phyloP scores from a whole-genome alignment of 2,113 vertebrate species.

The Urocolius indicus region DNA sequence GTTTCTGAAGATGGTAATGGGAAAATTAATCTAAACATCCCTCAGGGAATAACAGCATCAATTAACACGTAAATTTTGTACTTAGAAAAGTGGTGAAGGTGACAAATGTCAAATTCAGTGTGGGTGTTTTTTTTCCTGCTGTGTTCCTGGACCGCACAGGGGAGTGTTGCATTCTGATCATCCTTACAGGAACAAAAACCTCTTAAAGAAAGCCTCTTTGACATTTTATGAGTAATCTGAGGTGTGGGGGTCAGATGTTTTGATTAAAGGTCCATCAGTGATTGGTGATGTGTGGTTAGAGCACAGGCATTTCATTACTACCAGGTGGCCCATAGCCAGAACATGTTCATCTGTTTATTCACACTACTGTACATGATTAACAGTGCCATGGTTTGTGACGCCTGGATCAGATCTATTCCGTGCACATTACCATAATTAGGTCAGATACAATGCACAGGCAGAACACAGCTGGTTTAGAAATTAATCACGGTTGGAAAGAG shows the following conservation, averaged over 20 bases:
- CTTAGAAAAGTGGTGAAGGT: too few relatives aligned
- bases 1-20: too few relatives aligned
- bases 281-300: neutral
- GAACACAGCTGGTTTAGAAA: constrained; percentile 25
- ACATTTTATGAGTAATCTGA: neutral
- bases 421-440: constrained; percentile 8
- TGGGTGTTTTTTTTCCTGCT: too few relatives aligned
- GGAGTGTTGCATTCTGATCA: too few relatives aligned
- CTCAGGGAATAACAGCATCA: too few relatives aligned
- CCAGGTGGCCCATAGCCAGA: neutral
- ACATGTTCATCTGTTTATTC: neutral
- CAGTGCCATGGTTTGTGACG: neutral
- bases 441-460: constrained; percentile 8
- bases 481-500: neutral
- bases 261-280: neutral
- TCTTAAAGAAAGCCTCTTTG: too few relatives aligned
- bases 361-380: neutral
- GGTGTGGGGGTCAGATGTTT: neutral
- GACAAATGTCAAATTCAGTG: too few relatives aligned
- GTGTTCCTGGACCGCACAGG: too few relatives aligned
- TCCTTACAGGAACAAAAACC: too few relatives aligned
- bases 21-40: too few relatives aligned
- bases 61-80: too few relatives aligned
- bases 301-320: neutral
- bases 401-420: neutral